Base-by-base conservation (phyloP, 2,888 invertebrate species). In the Drosophila gaucha region DNA sequence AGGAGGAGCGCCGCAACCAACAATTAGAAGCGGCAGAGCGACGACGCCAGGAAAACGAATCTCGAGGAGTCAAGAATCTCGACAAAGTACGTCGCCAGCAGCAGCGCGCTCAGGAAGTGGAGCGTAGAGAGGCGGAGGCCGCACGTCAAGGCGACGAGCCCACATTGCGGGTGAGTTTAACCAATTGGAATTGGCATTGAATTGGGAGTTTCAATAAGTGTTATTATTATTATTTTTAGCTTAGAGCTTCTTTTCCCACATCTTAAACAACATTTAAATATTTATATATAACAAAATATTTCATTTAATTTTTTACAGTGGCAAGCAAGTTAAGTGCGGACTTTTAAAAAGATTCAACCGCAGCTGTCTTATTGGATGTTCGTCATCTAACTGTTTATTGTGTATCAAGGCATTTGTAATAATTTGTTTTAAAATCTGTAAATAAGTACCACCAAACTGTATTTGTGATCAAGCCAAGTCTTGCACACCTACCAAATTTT, bases 11-110 rank as follows among this genome's bases (percentile, higher is more conserved):
- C 49, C 93, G 95, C 28, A 93, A 93, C 16, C 94, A 94, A 83
- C 94, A 94, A 78, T 92, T 93, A 6, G 95, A 95, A 77, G 95
- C 95, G 1, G 95, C 95, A 0, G 95, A 95, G 89, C 93, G 92
- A 44, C 93, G 95, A 2, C 92, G 93, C 0, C 91, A 92, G 1
- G 94, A 95, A 76, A 93, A 93, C 60, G 94, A 94, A 26, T 87
- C 91, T 0, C 92, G 95, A 3, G 95, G 95, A 0, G 93, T 95
- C 4, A 95, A 94, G 83, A 94, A 95, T 89, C 92, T 94, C 0
- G 93, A 94, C 18, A 93, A 92, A 44, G 92, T 95, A 1, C 93
- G 92, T 60, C 92, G 94, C 10, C 93, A 93, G 90, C 94, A 95
- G 84, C 92, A 93, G 74, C 90, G 93, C n/a, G 91, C 92, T 0